Evolutionary conservation across 2,113 vertebrate species (phyloP).

Genomic region (Semnornis frantzii): DNA sequence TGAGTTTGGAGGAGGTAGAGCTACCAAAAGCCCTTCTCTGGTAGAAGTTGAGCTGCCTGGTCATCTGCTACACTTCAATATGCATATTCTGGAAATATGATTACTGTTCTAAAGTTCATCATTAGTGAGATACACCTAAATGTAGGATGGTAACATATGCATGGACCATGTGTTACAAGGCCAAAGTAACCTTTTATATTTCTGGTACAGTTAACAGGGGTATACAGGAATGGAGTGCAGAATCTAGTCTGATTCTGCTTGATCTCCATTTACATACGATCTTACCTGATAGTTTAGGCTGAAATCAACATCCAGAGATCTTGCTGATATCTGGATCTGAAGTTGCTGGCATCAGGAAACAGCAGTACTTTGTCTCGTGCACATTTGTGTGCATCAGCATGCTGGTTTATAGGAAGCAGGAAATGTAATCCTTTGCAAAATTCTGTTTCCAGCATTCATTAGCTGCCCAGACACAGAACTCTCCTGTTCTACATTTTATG

Average conservation of each 20-base stretch:
- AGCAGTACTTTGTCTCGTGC: not conserved
- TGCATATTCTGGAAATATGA: not conserved
- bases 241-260: not conserved
- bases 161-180: not conserved
- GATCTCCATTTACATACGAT: not conserved
- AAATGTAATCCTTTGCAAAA: not conserved
- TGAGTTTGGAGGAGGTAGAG: not conserved
- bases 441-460: not conserved
- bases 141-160: accelerated
- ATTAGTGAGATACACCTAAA: not conserved
- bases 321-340: not conserved
- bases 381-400: not conserved
- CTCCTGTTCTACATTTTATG: not conserved
- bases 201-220: not conserved
- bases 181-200: not conserved
- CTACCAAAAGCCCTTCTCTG: not conserved
- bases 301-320: not conserved
- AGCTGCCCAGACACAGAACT: not conserved
- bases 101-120: not conserved
- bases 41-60: not conserved
- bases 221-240: not conserved
- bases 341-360: not conserved
- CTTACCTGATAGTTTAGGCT: not conserved
- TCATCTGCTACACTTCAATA: not conserved
- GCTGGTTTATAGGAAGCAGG: not conserved